These are phyloP conservation scores for Poicephalus gulielmi DNA, from an alignment of 2,113 vertebrate genomes.

Conservation along the genomic window DNA sequence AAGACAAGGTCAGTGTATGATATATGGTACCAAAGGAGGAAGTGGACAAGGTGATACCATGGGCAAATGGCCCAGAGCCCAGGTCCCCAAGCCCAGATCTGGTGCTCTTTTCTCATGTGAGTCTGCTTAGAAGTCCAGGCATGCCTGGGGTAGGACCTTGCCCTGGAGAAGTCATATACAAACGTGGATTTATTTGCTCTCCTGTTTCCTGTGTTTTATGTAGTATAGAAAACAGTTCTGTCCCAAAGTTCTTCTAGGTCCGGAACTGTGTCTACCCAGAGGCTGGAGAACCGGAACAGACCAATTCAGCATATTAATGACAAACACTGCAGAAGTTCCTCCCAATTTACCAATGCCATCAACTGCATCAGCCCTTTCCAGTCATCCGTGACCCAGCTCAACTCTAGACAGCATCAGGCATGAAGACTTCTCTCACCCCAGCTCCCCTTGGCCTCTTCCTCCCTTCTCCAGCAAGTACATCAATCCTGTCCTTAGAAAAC, in stretches of 20 bases:
- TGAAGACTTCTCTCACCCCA: rapidly evolving
- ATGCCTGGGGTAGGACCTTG: neutral
- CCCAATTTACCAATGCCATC: rapidly evolving
- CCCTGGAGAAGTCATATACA: neutral
- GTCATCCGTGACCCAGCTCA: rapidly evolving
- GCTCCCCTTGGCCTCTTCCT: neutral
- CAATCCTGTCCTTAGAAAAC: neutral
- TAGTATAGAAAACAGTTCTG: neutral
- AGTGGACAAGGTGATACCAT: neutral
- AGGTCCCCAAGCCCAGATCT: neutral
- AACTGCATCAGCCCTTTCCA: neutral
- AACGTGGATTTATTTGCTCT: neutral
- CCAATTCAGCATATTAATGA: neutral
- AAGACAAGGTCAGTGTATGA: neutral
- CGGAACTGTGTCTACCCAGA: neutral
- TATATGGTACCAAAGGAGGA: rapidly evolving
- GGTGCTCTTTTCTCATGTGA: neutral
- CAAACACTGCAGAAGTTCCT: neutral
- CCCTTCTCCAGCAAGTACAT: neutral
- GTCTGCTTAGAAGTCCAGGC: neutral
- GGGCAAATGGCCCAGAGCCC: neutral
- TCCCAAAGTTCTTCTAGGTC: neutral
- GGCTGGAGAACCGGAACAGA: rapidly evolving
- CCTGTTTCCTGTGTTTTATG: neutral
- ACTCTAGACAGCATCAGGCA: neutral